These are phyloP conservation scores for Austrofundulus limnaeus DNA, from an alignment of 2,113 vertebrate species.

Conservation along the genomic window DNA sequence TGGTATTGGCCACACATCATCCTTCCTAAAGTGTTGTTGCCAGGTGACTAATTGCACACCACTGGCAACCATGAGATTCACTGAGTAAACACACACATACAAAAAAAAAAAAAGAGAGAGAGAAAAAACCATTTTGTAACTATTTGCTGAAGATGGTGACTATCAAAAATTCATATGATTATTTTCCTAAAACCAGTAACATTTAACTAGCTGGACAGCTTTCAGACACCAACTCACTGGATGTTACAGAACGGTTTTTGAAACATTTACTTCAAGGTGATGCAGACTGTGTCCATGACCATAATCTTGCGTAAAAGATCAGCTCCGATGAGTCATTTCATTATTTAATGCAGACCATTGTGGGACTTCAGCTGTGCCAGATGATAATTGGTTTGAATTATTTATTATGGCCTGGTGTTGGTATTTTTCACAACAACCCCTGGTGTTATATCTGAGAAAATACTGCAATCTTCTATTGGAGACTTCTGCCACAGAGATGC, in stretches of 20 bases:
- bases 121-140: slow-evolving; percentile 28
- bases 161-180: background rate
- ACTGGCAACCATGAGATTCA: slow-evolving; percentile 14
- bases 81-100: slow-evolving; percentile 21
- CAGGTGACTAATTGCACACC: slow-evolving; percentile 57
- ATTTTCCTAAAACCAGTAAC: background rate
- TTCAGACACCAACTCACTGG: background rate
- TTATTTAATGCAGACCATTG: slow-evolving; percentile 28
- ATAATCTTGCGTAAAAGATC: slow-evolving; percentile 6
- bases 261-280: background rate
- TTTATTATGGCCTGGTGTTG: slow-evolving; percentile 39
- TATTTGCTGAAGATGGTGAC: slow-evolving; percentile 8
- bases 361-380: slow-evolving; percentile 34
- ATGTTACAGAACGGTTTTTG: slow-evolving; percentile 1
- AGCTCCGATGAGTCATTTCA: slow-evolving; percentile 39
- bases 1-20: slow-evolving; percentile 16
- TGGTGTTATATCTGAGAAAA: background rate
- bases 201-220: background rate
- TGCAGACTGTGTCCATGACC: background rate
- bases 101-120: slow-evolving; percentile 10
- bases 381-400: slow-evolving; percentile 45
- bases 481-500: background rate
- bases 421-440: slow-evolving; percentile 28
- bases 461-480: background rate
- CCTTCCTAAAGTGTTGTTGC: slow-evolving; percentile 52